phyloP scores from a whole-genome alignment of 2,797 vertebrate species.

The Catharus ustulatus region DNA sequence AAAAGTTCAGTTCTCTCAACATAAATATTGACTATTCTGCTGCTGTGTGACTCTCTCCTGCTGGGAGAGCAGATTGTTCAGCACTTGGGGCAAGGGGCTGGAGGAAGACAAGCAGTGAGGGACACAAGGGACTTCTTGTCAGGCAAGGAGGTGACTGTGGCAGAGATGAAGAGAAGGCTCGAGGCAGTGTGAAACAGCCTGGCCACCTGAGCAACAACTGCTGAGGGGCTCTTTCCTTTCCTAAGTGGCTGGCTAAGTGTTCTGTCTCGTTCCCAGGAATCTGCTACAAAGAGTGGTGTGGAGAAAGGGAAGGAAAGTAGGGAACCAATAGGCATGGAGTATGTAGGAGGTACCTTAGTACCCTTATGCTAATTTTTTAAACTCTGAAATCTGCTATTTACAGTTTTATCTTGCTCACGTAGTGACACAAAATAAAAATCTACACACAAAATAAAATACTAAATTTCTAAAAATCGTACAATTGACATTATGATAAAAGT shows the following conservation, averaged over 20 bases:
- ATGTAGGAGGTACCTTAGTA: neutral
- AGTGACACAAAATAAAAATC: neutral
- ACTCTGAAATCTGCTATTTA: neutral
- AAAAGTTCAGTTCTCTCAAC: neutral
- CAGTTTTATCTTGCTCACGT: neutral
- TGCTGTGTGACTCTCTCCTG: neutral
- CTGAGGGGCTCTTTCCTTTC: neutral
- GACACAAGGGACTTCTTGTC: neutral
- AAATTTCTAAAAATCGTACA: neutral
- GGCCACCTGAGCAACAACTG: neutral
- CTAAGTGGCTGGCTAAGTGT: neutral
- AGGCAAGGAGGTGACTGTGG: neutral
- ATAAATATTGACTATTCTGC: neutral
- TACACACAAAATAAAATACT: neutral
- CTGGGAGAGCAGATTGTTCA: neutral
- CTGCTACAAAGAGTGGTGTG: neutral
- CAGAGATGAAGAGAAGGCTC: neutral
- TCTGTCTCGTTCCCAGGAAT: neutral
- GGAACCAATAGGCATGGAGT: rapidly evolving
- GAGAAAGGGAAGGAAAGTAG: neutral
- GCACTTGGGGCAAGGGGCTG: neutral
- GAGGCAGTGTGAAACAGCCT: neutral
- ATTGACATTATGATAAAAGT: neutral
- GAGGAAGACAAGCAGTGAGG: neutral
- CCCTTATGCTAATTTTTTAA: neutral